phyloP scores from a whole-genome alignment of 2,888 invertebrate species.

The Trichopria drosophilae region DNA sequence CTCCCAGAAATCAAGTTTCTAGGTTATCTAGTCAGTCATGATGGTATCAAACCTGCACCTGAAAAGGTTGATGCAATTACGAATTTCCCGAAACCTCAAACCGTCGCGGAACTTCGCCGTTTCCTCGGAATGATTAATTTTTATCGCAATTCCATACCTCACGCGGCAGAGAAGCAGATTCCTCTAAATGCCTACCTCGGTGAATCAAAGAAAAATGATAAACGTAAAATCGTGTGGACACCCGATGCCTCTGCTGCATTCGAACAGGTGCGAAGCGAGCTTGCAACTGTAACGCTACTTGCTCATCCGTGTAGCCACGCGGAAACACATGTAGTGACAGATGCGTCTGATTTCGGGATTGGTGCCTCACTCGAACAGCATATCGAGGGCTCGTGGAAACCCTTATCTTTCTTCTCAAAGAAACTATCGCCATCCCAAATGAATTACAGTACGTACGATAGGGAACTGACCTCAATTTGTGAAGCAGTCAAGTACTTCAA shows the following conservation, averaged over 20 bases:
- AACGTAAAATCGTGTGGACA: no score
- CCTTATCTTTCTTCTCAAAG: neutral
- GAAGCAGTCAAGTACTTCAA: no score
- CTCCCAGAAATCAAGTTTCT: constrained; percentile 20
- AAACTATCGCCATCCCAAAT: neutral
- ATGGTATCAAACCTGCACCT: constrained; percentile 45
- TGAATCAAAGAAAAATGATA: constrained; percentile 30
- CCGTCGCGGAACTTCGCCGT: constrained; percentile 22
- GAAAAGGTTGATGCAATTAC: constrained; percentile 44
- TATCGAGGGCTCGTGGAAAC: neutral
- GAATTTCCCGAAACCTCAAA: constrained; percentile 28
- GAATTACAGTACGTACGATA: neutral
- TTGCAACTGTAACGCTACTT: neutral
- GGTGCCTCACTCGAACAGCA: no score
- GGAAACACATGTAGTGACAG: neutral
- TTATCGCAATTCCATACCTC: constrained; percentile 11
- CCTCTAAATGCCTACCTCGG: constrained; percentile 12
- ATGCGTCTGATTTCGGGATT: neutral
- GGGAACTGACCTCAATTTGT: no score
- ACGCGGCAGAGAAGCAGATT: constrained; percentile 32
- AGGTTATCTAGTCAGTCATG: constrained; percentile 15
- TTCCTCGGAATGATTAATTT: constrained; percentile 21
- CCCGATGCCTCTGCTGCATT: neutral
- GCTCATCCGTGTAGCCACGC: neutral
- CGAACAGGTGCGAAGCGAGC: neutral